A percentile compares a stretch with the other conserved stretches of the same genome.
These are phyloP conservation scores for Cepphus grylle DNA, from an alignment of 2,113 vertebrate species.

Conservation along the genomic window DNA sequence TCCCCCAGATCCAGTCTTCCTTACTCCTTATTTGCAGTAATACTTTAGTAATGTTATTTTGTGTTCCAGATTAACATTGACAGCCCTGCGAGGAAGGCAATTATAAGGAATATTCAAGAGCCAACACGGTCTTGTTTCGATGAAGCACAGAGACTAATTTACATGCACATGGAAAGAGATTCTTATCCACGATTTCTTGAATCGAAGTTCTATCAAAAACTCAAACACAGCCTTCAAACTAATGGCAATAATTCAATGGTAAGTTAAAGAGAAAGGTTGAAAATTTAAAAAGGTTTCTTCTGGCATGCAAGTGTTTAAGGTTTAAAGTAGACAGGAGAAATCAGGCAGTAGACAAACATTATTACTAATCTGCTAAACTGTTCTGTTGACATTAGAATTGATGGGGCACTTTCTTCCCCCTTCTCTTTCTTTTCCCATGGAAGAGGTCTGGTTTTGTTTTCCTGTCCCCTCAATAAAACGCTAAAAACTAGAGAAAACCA, in stretches of 20 bases:
- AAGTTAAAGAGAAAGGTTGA: not conserved
- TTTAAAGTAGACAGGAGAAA: not conserved
- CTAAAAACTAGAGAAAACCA: not conserved
- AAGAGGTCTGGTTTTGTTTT: not conserved
- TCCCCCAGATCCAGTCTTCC: not conserved
- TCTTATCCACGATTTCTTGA: conserved; percentile 84
- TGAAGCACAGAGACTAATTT: conserved; percentile 86
- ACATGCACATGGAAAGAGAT: conserved; percentile 85
- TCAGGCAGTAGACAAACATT: not conserved
- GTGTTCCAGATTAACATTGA: conserved; percentile 86
- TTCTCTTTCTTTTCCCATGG: not conserved
- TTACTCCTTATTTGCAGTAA: not conserved
- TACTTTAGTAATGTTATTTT: not conserved
- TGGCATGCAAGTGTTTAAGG: not conserved
- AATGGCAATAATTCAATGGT: not conserved
- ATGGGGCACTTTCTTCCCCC: not conserved
- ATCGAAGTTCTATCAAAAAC: conserved; percentile 81
- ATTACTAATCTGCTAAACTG: not conserved
- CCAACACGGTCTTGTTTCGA: conserved; percentile 81
- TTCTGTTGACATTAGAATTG: not conserved
- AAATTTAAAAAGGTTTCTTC: not conserved
- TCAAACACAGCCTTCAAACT: conserved; percentile 72
- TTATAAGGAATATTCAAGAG: conserved; percentile 77
- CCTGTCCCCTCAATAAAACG: not conserved
- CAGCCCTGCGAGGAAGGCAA: conserved; percentile 77